A percentile compares a stretch with the other conserved stretches of the same genome.
Conservation (phyloP, 1,140 invertebrate genomes). For the Heterodera schachtii region DNA sequence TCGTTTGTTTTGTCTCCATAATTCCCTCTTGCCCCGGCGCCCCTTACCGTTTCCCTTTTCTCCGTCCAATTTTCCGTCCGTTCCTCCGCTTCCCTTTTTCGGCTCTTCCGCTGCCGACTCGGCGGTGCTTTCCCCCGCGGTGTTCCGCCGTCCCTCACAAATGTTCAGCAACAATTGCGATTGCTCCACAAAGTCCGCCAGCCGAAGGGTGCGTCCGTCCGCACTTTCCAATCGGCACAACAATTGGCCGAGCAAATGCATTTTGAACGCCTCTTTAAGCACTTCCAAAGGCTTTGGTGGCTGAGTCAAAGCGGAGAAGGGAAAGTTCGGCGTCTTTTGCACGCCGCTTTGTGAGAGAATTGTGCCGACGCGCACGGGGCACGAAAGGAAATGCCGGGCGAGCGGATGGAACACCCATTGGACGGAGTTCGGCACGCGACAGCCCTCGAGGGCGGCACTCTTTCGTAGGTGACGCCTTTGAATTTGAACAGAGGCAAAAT, state of each 20-base stretch:
- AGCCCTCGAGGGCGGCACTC: constrained; percentile 28
- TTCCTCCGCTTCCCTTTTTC: not conserved
- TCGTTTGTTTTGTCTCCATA: too few relatives aligned
- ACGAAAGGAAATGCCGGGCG: constrained; percentile 50
- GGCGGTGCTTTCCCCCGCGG: not conserved
- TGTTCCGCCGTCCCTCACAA: constrained; percentile 22
- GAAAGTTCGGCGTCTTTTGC: constrained; percentile 40
- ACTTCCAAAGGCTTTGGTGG: constrained; percentile 56
- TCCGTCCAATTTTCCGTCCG: constrained; percentile 7
- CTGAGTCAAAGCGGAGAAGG: constrained; percentile 31
- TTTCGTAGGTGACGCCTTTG: constrained; percentile 36
- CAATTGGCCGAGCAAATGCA: constrained; percentile 56
- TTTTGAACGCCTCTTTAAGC: constrained; percentile 59
- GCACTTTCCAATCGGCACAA: constrained; percentile 42
- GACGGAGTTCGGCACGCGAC: constrained; percentile 32
- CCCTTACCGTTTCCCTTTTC: not conserved
- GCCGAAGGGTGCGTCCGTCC: constrained; percentile 25
- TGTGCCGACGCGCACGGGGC: constrained; percentile 26
- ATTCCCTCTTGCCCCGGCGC: too few relatives aligned
- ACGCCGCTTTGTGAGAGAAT: constrained; percentile 31
- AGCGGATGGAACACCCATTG: constrained; percentile 61
- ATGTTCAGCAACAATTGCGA: constrained; percentile 57
- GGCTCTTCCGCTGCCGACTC: not conserved
- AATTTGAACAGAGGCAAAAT: not conserved
- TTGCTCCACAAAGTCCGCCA: constrained; percentile 62